Evolutionary conservation across 2,888 invertebrate species (phyloP), one percentile per base, ranked within the genome.

Genomic region (Athalia rosae): DNA sequence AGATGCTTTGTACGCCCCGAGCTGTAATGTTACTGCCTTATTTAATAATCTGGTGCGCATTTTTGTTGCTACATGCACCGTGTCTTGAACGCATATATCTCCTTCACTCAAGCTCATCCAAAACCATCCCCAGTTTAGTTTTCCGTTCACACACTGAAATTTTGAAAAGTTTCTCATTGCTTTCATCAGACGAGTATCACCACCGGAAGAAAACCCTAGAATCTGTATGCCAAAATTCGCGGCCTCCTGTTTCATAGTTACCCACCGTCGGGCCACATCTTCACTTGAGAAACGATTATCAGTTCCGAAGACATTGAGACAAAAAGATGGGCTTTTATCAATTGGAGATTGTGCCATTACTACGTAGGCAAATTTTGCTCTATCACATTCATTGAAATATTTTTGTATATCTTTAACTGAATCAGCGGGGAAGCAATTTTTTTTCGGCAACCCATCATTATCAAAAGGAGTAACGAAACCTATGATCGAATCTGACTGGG

Each of bases 151-250:
- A 11, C 63, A 63, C 9, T 50, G 62, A 56, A 69, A 69, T 5
- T 45, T 71, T 7, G 77, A 76, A 78, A 66, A 66, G 9, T 62
- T 45, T 11, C 63, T 48, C 83, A 82, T 83, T 7, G 80, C 79
- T 76, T 79, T 80, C 58, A 82, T 63, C 8, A 83, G 53, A 2
- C 79, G 78, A 8, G 80, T 66, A 47, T 83, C 81, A 6, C 79
- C 80, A 76, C 82, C 80, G 7, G 80, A 78, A 11, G 79, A 80
- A 61, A 79, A 82, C 50, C 81, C 81, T 56, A 81, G 45, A 50
- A 81, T 79, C 28, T n/a, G 71, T 48, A 83, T 81, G 15, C 78
- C 78, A 78, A 41, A 76, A 67, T 77, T 62, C 28, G 28, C 56
- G 11, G 76, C 74, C 63, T 79, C 53, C 62, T 67, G 45, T 76